phyloP scores from a whole-genome alignment of 2,888 invertebrate genomes.

The Acleris holmiana region DNA sequence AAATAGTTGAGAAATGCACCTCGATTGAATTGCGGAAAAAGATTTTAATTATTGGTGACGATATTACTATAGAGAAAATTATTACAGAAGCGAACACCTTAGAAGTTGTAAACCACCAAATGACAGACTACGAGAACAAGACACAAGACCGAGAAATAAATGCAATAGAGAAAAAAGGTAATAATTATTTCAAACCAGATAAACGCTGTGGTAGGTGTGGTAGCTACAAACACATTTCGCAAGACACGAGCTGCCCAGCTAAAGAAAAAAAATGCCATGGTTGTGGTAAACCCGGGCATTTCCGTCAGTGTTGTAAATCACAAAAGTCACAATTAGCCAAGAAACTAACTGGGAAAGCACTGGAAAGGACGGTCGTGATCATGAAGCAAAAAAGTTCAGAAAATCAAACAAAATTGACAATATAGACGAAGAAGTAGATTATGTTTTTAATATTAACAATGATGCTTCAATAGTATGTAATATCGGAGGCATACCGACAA shows the following conservation, averaged over 20 bases:
- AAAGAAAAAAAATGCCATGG: constrained; percentile 19
- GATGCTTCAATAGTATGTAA: constrained; percentile 41
- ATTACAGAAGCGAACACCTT: constrained; percentile 26
- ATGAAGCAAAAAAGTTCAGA: constrained; percentile 1
- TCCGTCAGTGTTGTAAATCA: constrained; percentile 22
- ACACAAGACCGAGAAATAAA: neutral
- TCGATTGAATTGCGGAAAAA: constrained; percentile 36
- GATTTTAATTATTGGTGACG: constrained; percentile 31
- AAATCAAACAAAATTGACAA: neutral
- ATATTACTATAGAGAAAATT: constrained; percentile 15
- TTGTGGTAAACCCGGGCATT: constrained; percentile 35
- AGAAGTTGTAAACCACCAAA: constrained; percentile 28
- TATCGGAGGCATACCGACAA: constrained; percentile 42
- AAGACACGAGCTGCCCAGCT: constrained; percentile 18
- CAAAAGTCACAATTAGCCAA: neutral
- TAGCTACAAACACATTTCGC: neutral
- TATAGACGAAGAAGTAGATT: constrained; percentile 24
- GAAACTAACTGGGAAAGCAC: neutral
- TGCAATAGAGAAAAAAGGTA: no score
- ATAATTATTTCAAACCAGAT: no score
- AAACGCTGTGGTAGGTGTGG: constrained; percentile 21
- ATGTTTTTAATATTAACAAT: constrained; percentile 38
- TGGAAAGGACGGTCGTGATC: constrained; percentile 1
- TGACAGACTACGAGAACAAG: constrained; percentile 13
- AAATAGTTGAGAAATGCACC: constrained; percentile 45